Base-by-base conservation (phyloP, 2,113 vertebrate genomes). In the Cheilinus undulatus region DNA sequence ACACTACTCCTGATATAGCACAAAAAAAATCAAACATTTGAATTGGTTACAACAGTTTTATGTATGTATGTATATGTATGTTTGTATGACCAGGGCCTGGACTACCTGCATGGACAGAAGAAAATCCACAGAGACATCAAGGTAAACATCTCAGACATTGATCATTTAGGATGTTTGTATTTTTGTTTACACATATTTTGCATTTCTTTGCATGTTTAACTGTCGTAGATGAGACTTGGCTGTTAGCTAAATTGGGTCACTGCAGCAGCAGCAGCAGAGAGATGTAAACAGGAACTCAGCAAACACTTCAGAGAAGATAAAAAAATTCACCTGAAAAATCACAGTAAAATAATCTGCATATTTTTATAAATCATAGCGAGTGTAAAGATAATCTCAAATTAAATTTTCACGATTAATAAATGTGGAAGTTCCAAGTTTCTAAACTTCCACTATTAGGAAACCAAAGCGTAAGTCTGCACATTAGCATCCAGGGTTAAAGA, bases 91-190 rank as follows among this genome's bases (percentile, higher is more conserved):
- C 83, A 97, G 96, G 96, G 96, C 28, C 86, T 97, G 82, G 94
- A 95, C 76, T 97, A 97, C 75, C 88, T 97, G 17, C 96, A 97
- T 7, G 93, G 84, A 56, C 94, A 96, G 89, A 96, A 95, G 86
- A 97, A 97, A 85, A 97, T 97, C 71, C 96, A 97, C 83, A 86
- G 96, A 79, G 96, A 97, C 77, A 97, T 97, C 68, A 97, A 97
- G 95, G 96, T 97, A 51, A 89, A 61, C 24, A 11, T 17, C 23
- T 34, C 17, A 7, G 19, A 24, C n/a, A 5, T 5, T 12, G n/a
- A 22, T 22, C 14, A 22, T 24, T 17, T 40, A 0, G 22, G 17
- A 14, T 30, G 54, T 56, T 14, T 57, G 1, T 9, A 12, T 36
- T 13, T 24, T 54, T 54, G 15, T 54, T 26, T n/a, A 7, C 34